Evolutionary conservation across 2,113 vertebrate species (phyloP).

Genomic region (Ardeotis arabs): DNA sequence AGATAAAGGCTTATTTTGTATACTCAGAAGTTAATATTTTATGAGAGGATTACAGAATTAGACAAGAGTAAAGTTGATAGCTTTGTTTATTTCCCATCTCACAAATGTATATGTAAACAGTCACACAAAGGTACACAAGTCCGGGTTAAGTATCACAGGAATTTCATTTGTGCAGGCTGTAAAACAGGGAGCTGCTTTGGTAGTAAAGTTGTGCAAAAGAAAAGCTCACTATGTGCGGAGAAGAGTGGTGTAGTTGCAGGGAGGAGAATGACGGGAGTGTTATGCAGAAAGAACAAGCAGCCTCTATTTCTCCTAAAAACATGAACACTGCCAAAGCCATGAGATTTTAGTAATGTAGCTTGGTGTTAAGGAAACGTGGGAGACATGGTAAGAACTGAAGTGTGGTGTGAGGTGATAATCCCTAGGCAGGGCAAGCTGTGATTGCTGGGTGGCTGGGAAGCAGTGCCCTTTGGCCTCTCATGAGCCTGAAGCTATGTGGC

Average conservation of each 20-base stretch:
- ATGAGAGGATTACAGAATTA: neutral
- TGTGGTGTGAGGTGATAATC: neutral
- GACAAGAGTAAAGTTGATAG: neutral
- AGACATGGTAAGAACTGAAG: neutral
- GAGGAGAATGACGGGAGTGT: neutral
- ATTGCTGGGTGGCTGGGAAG: neutral
- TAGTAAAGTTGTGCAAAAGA: slow-evolving; percentile 16
- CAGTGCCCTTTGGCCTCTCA: neutral
- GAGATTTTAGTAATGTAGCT: neutral
- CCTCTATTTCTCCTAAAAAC: neutral
- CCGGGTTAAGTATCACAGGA: neutral
- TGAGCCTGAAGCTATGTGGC: neutral
- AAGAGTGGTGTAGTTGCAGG: neutral
- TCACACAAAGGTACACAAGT: neutral
- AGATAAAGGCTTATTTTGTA: neutral
- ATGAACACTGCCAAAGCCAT: neutral
- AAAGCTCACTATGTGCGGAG: neutral
- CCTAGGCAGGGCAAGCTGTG: neutral
- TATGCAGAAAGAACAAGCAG: neutral
- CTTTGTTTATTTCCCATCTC: slow-evolving; percentile 58
- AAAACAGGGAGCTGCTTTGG: slow-evolving; percentile 24
- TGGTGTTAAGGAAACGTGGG: neutral
- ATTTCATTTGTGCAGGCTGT: neutral
- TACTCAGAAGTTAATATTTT: neutral
- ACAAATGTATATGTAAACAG: neutral